A percentile compares a stretch with the other conserved stretches of the same genome.
Evolutionary conservation across 2,888 invertebrate species (phyloP).

Genomic region (Lithophane semibrunnea): DNA sequence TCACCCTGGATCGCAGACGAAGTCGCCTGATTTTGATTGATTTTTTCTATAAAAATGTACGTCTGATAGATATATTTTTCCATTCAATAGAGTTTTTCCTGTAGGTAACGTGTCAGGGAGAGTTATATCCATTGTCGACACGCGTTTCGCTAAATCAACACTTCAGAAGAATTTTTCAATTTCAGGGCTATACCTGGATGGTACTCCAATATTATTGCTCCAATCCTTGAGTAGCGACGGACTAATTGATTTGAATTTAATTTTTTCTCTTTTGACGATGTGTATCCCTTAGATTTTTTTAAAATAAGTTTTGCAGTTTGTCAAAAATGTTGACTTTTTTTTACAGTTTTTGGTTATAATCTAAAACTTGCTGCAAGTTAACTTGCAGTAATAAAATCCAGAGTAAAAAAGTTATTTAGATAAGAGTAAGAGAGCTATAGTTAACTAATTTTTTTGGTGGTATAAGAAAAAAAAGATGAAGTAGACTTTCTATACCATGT

Average conservation of each 20-base stretch:
- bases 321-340: background rate
- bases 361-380: background rate
- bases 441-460: background rate
- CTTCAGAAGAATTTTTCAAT: constrained; percentile 34
- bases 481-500: background rate
- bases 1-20: too few relatives aligned
- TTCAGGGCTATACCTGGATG: constrained; percentile 6
- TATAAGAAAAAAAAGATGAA: background rate
- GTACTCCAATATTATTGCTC: constrained; percentile 24
- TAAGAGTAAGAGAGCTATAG: too few relatives aligned
- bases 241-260: constrained; percentile 27
- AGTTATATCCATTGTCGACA: constrained; percentile 20
- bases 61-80: constrained; percentile 13
- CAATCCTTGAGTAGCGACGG: background rate
- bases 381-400: background rate
- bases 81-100: constrained; percentile 24
- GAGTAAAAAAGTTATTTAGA: background rate
- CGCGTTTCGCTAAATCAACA: constrained; percentile 39
- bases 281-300: background rate
- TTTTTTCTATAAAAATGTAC: background rate
- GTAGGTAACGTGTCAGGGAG: constrained; percentile 17
- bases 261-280: background rate
- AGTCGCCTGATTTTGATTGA: too few relatives aligned
- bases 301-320: background rate
- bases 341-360: background rate